phyloP scores from a whole-genome alignment of 2,113 vertebrate genomes.

The Danio rerio region DNA sequence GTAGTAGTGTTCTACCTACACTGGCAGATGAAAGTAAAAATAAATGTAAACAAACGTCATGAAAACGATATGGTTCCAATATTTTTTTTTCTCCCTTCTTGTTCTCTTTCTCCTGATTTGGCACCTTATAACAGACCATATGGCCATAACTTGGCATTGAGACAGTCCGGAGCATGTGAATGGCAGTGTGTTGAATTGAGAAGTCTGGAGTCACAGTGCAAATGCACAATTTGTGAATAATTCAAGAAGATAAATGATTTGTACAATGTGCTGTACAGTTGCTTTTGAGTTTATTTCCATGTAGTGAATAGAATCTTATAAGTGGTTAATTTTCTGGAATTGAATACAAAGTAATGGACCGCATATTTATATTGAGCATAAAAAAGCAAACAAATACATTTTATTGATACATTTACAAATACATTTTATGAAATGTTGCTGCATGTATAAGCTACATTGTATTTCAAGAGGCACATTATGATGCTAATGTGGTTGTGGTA shows the following conservation, averaged over 20 bases:
- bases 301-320: background rate
- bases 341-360: background rate
- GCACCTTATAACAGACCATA: constrained; percentile 4
- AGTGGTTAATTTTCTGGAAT: background rate
- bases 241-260: background rate
- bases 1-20: background rate
- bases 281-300: background rate
- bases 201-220: background rate
- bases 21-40: background rate
- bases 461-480: too few relatives aligned
- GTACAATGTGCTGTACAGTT: too few relatives aligned
- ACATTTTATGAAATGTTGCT: too few relatives aligned
- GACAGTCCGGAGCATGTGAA: background rate
- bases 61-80: background rate
- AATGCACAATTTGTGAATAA: too few relatives aligned
- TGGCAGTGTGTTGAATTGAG: background rate
- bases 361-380: too few relatives aligned
- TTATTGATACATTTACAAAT: too few relatives aligned
- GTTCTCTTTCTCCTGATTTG: constrained; percentile 3
- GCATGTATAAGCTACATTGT: too few relatives aligned
- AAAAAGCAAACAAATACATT: too few relatives aligned
- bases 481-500: too few relatives aligned
- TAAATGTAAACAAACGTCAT: background rate
- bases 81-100: background rate
- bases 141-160: constrained; percentile 25